Base-by-base conservation (phyloP, 2,888 invertebrate genomes). In the Alitta virens region DNA sequence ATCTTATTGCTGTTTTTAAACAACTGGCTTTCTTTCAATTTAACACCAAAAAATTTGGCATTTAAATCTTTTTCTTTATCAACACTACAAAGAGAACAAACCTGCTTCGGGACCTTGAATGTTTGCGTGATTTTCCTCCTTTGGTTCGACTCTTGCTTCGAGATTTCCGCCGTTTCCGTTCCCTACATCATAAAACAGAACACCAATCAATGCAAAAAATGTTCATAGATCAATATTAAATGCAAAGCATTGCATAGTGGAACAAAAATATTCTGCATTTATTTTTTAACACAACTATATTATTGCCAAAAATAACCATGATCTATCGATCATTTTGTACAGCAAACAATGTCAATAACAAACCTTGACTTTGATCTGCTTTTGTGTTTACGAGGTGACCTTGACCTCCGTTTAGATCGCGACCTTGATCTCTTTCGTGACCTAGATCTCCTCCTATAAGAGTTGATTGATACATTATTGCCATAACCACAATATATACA, bases 381-480 rank as follows among this genome's bases (percentile, higher is more conserved):
- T 33, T 12, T 33, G 33, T 33, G 46, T 46, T 21, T 46, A 5
- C 18, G 21, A 5, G 18, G n/a, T 46, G 46, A 46, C 21, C 46
- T 46, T 5, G 46, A 46, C 21, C 46, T 46, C 21, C n/a, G 5
- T 46, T n/a, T n/a, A 7, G 46, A 46, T 46, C 46, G 56, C 21
- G 62, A 62, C 53, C 51, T 50, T 26, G 62, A 62, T 23, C 62
- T 46, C 50, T 61, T 62, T 27, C 60, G n/a, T 1, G 65, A 65
- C 16, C 58, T 42, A n/a, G 62, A 63, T 38, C 63, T 46, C n/a
- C 55, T 42, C 46, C 62, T 24, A 7, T 43, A 53, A 3, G 55
- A 33, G n/a, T 33, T 33, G 33, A 33, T n/a, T n/a, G n/a, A n/a
- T n/a, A n/a, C n/a, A n/a, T n/a, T n/a, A n/a, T n/a, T n/a, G n/a